phyloP scores from a whole-genome alignment of 2,888 invertebrate genomes.

The Phyllotreta striolata region DNA sequence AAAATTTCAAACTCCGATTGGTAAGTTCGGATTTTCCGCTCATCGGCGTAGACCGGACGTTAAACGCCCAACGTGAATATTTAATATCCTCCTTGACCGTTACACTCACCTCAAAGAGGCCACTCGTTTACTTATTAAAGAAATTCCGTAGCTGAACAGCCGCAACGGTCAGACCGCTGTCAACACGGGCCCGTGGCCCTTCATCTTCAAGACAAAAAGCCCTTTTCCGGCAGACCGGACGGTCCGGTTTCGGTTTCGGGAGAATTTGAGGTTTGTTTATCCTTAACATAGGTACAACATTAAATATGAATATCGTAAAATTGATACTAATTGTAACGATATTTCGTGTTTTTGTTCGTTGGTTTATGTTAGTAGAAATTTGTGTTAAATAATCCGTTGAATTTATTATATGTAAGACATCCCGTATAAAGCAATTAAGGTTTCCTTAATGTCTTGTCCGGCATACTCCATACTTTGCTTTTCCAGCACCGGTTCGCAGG shows the following conservation, averaged over 20 bases:
- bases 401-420: constrained; percentile 28
- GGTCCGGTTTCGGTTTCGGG: neutral
- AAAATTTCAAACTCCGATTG: too few relatives aligned
- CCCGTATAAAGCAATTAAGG: constrained; percentile 59
- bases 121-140: constrained; percentile 36
- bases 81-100: constrained; percentile 31
- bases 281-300: neutral
- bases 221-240: constrained; percentile 12
- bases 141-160: constrained; percentile 30
- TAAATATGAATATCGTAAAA: too few relatives aligned
- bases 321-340: too few relatives aligned
- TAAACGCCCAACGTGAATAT: constrained; percentile 29
- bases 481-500: constrained; percentile 47
- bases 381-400: neutral
- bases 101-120: constrained; percentile 31
- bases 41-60: too few relatives aligned
- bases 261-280: constrained; percentile 5
- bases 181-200: constrained; percentile 37
- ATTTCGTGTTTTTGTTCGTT: too few relatives aligned
- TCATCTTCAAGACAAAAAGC: constrained; percentile 41
- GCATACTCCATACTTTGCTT: constrained; percentile 55
- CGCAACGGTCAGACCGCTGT: constrained; percentile 47
- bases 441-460: constrained; percentile 60
- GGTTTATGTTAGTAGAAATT: too few relatives aligned
- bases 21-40: neutral